Evolutionary conservation across 2,113 vertebrate genomes (phyloP).

Genomic region (Propithecus coquereli): DNA sequence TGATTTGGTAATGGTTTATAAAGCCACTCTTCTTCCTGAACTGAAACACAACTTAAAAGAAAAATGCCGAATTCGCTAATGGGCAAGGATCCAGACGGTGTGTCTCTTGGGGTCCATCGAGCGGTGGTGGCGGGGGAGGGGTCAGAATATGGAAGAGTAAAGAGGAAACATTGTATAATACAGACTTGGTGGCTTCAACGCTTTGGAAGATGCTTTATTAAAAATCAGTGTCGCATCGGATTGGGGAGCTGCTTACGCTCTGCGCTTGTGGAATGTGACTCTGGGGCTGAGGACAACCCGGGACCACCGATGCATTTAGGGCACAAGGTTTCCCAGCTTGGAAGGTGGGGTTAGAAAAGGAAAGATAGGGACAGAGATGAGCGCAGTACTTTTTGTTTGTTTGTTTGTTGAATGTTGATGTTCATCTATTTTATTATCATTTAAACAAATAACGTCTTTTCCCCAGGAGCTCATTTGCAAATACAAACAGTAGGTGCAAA

Average conservation of each 20-base stretch:
- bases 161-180: constrained; percentile 6
- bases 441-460: background rate
- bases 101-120: background rate
- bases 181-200: background rate
- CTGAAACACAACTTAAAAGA: constrained; percentile 55
- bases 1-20: constrained; percentile 62
- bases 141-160: background rate
- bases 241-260: background rate
- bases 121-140: background rate
- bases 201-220: constrained; percentile 29
- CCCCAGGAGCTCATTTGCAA: background rate
- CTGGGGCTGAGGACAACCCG: background rate
- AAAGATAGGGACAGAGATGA: background rate
- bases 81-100: constrained; percentile 21
- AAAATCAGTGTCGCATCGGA: background rate
- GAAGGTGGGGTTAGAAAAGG: background rate
- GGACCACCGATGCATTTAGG: background rate
- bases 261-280: background rate
- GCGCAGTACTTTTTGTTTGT: background rate
- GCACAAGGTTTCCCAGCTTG: background rate
- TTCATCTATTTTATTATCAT: background rate
- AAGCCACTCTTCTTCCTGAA: constrained; percentile 56
- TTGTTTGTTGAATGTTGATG: background rate
- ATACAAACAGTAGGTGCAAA: background rate
- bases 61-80: constrained; percentile 21